These are phyloP conservation scores for Diploscapter pachys DNA, from an alignment of 1,140 invertebrate species.

Conservation along the genomic window DNA sequence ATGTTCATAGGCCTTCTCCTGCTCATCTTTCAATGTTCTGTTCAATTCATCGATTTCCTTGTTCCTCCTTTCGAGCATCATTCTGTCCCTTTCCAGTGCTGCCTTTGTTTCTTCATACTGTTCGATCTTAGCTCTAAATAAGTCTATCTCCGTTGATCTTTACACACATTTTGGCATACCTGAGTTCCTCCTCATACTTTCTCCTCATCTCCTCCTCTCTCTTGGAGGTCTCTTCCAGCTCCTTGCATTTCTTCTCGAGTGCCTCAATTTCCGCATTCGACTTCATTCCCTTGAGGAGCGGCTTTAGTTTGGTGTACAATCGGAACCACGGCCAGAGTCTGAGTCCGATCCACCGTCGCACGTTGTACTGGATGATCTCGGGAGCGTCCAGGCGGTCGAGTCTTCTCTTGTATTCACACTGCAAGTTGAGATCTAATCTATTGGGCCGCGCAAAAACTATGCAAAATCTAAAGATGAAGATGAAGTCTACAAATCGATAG, in stretches of 20 bases:
- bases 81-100: slow-evolving; percentile 38
- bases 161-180: slow-evolving; percentile 4
- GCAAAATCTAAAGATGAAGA: neutral
- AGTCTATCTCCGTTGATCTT: too few relatives aligned
- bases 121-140: slow-evolving; percentile 27
- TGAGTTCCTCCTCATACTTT: slow-evolving; percentile 36
- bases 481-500: too few relatives aligned
- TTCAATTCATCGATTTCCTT: slow-evolving; percentile 48
- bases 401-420: slow-evolving; percentile 39
- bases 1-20: slow-evolving; percentile 22
- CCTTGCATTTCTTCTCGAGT: slow-evolving; percentile 91
- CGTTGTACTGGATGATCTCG: slow-evolving; percentile 85
- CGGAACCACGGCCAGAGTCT: slow-evolving; percentile 90
- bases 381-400: slow-evolving; percentile 32
- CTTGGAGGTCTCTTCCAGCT: slow-evolving; percentile 61
- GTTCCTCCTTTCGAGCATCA: slow-evolving; percentile 32
- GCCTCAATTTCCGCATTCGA: slow-evolving; percentile 96
- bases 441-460: neutral
- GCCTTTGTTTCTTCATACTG: slow-evolving; percentile 42
- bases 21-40: slow-evolving; percentile 35
- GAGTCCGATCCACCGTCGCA: slow-evolving; percentile 92
- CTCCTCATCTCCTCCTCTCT: slow-evolving; percentile 39
- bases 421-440: neutral
- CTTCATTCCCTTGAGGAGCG: slow-evolving; percentile 78
- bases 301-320: slow-evolving; percentile 45